Conservation (phyloP, 2,888 invertebrate genomes). For the Spilosoma lubricipeda region DNA sequence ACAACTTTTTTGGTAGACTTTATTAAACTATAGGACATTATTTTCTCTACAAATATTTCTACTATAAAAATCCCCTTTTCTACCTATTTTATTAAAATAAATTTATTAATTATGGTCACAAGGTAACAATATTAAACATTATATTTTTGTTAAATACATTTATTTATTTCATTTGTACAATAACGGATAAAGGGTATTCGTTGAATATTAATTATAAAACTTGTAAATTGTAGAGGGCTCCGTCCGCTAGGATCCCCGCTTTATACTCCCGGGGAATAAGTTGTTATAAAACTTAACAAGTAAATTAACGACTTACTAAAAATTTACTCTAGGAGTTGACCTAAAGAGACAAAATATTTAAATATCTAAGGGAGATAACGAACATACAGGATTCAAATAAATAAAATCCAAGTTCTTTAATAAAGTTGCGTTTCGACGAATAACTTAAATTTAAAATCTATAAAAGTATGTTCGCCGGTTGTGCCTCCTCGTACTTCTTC, state of each 20-base stretch:
- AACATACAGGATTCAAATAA: neutral
- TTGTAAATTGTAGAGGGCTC: neutral
- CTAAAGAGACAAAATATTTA: neutral
- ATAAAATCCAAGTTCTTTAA: neutral
- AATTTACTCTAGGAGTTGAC: neutral
- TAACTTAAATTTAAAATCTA: neutral
- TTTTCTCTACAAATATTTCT: neutral
- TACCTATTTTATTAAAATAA: neutral
- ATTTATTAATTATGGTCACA: neutral
- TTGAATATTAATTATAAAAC: neutral
- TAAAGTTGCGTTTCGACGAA: neutral
- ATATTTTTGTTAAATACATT: neutral
- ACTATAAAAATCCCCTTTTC: neutral
- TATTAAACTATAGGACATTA: neutral
- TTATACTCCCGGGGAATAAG: neutral
- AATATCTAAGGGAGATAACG: neutral
- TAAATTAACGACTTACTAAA: neutral
- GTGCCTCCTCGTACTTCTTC: too few species aligned
- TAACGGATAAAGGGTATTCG: neutral
- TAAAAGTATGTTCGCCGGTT: too few species aligned
- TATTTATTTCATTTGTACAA: neutral
- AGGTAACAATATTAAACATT: neutral
- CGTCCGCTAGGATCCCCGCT: neutral
- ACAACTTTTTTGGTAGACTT: neutral
- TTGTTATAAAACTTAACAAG: neutral